A percentile compares a stretch with the other conserved stretches of the same genome.
These are phyloP conservation scores for Chloebia gouldiae DNA, from an alignment of 2,113 vertebrate species.

Conservation along the genomic window DNA sequence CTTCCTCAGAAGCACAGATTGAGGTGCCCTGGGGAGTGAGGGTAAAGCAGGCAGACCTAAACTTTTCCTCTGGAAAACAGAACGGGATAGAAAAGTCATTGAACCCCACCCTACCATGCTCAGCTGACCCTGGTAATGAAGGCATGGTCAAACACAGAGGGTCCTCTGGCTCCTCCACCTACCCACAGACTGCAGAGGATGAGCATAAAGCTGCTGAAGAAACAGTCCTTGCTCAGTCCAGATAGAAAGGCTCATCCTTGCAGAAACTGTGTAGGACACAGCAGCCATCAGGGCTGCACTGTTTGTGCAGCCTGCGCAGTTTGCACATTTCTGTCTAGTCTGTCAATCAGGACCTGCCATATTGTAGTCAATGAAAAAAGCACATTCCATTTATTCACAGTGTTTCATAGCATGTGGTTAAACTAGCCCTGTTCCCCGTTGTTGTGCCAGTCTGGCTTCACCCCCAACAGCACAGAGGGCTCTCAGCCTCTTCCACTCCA, in stretches of 20 bases:
- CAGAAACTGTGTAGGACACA: not conserved
- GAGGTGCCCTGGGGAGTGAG: not conserved
- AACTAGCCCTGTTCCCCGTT: not conserved
- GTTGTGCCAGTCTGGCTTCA: not conserved
- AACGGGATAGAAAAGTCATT: not conserved
- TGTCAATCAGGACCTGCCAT: slow-evolving; percentile 1
- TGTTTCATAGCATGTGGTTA: not conserved
- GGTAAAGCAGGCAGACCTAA: not conserved
- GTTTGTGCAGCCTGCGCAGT: not conserved
- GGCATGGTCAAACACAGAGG: not conserved
- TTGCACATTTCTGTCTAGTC: slow-evolving; percentile 10
- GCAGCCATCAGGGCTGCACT: not conserved
- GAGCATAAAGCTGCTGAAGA: not conserved
- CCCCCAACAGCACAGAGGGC: not conserved
- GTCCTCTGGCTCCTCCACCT: not conserved
- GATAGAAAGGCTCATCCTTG: not conserved
- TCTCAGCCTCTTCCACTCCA: not conserved
- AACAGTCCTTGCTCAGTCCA: not conserved
- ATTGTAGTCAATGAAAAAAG: not conserved
- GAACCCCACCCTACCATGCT: not conserved
- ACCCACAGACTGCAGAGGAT: not conserved
- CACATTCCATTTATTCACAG: not conserved
- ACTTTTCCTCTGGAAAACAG: not conserved
- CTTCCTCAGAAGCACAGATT: not conserved
- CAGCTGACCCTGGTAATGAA: not conserved